A percentile compares a stretch with the other conserved stretches of the same genome.
These are phyloP conservation scores for Picathartes gymnocephalus DNA, from an alignment of 2,113 vertebrate species.

Conservation along the genomic window DNA sequence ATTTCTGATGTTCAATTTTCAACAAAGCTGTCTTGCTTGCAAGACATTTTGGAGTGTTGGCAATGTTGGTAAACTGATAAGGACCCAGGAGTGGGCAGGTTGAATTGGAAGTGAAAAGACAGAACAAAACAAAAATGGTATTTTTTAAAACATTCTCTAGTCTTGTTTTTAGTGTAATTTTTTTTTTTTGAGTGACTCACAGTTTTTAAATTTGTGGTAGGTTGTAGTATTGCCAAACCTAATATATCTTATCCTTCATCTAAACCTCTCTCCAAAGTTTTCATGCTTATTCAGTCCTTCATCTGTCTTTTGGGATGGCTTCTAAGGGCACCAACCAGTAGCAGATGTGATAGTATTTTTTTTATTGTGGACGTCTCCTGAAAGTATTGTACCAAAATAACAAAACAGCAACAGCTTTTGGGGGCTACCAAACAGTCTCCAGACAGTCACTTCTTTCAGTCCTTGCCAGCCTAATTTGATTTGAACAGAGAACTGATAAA, in stretches of 20 bases:
- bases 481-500: slow-evolving; percentile 42
- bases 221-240: slow-evolving; percentile 24
- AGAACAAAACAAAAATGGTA: neutral
- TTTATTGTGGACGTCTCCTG: neutral
- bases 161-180: neutral
- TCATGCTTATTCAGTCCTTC: slow-evolving; percentile 32
- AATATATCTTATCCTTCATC: slow-evolving; percentile 42
- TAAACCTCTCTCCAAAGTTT: slow-evolving; percentile 29
- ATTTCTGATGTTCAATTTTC: slow-evolving; percentile 28
- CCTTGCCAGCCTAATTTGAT: slow-evolving; percentile 30
- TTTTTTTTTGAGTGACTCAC: neutral
- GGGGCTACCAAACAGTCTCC: neutral
- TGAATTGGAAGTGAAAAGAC: neutral
- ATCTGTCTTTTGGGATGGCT: slow-evolving; percentile 34
- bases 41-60: neutral
- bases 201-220: slow-evolving; percentile 40
- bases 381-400: slow-evolving; percentile 21
- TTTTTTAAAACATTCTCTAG: neutral
- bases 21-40: neutral
- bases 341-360: slow-evolving; percentile 9
- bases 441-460: neutral
- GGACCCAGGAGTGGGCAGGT: neutral
- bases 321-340: slow-evolving; percentile 45
- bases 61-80: neutral
- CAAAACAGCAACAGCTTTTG: neutral